Base-by-base conservation (phyloP, 2,113 vertebrate species). In the Tachysurus vachellii region DNA sequence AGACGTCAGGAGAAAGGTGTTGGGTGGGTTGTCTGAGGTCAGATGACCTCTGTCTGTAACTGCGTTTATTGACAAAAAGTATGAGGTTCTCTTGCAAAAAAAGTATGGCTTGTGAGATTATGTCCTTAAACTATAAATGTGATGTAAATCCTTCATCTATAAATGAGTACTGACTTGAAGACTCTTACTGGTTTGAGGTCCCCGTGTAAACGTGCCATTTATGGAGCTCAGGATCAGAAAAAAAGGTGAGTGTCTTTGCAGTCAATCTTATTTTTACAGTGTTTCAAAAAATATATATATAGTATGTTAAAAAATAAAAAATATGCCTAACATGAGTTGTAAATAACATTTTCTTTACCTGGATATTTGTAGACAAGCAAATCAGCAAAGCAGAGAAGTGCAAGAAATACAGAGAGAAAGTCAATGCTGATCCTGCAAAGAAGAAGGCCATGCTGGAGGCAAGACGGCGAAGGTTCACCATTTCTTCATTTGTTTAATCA, bases 181-280 rank as follows among this genome's bases (percentile, higher is more conserved):
- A 86, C 62, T 86, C 76, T 86, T 73, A 54, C 85, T 86, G 85
- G 85, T 86, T 86, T 86, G 85, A 81, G 64, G 85, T 86, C 36
- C 28, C 64, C 53, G 31, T 66, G 75, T 71, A 57, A 71, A 68
- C 64, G 19, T 54, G 53, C 36, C 13, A 31, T 59, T 47, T 61
- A 71, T n/a, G 64, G 54, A 82, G 54, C 42, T 82, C 64, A 59
- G 66, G 66, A 82, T 68, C 62, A 59, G 62, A 57, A 17, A 59
- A 28, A 56, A 4, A 59, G 85, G 85, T 86, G 85, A 86, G 85
- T 79, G 42, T 13, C 16, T 42, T 59, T 57, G 26, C n/a, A 59
- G 1, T 84, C 10, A 57, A 7, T 54, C 10, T 28, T 68, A 83
- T 47, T 70, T 83, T 54, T n/a, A 10, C 64, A 83, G n/a, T 83